Evolutionary conservation across 2,888 invertebrate genomes (phyloP).

Genomic region (Hirudinaria manillensis): DNA sequence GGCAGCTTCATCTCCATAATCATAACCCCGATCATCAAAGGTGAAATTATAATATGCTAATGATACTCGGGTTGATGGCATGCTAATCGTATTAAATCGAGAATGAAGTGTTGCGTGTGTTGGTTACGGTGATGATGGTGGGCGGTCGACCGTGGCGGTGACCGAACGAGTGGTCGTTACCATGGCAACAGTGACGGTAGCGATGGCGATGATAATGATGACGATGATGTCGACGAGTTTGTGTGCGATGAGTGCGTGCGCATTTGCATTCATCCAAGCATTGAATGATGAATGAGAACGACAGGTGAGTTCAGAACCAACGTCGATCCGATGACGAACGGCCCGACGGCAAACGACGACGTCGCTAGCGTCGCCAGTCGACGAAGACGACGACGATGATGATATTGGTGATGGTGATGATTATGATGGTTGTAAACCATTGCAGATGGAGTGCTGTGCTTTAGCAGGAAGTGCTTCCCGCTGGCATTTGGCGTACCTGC

Average conservation of each 20-base stretch:
- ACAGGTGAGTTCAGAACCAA: too few species aligned
- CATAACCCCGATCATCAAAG: conserved; percentile 77
- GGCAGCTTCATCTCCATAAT: conserved; percentile 83
- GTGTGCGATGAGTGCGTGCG: neutral
- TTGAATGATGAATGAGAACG: too few species aligned
- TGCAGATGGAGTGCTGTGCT: conserved; percentile 41
- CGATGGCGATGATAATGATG: conserved; percentile 27
- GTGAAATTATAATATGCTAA: conserved; percentile 43
- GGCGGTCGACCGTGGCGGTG: neutral
- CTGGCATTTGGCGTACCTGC: conserved; percentile 83
- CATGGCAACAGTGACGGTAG: conserved; percentile 1
- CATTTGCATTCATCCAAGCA: neutral
- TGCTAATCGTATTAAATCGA: conserved; percentile 23
- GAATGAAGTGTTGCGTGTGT: too few species aligned
- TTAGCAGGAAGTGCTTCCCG: conserved; percentile 49
- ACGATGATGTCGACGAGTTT: conserved; percentile 25
- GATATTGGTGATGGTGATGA: neutral
- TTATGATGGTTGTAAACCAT: neutral
- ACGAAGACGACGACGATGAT: neutral
- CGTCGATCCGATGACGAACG: too few species aligned
- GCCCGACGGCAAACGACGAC: too few species aligned
- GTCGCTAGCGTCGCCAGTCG: too few species aligned
- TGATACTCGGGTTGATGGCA: neutral
- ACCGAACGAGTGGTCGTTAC: conserved; percentile 5
- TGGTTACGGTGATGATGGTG: conserved; percentile 7